Base-by-base conservation (phyloP, 2,888 invertebrate species). In the Dendrolimus houi region DNA sequence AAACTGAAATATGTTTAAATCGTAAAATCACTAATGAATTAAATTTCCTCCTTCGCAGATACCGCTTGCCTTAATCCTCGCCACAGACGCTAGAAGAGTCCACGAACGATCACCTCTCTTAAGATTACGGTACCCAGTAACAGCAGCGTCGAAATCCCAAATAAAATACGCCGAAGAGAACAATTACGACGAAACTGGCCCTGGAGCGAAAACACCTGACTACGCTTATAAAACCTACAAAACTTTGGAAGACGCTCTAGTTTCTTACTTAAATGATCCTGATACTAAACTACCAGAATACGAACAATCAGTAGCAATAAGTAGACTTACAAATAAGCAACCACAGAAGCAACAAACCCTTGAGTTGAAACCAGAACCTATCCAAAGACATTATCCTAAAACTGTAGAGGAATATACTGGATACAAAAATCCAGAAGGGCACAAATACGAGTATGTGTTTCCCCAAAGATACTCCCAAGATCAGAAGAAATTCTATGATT, bases 161-260 rank as follows among this genome's bases (percentile, higher is more conserved):
- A 81, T 88, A 54, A 74, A 75, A 53, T 87, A 85, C 61, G 91
- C 91, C 10, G 59, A 81, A 29, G 87, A 91, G 54, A 90, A 85
- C 74, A 82, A 83, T 62, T 91, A 85, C 60, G 91, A 91, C 60
- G 77, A 86, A 65, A 91, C 91, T 0, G 91, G 91, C 8, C 91
- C 91, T 0, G 89, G 87, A 7, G 83, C 87, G 0, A 82, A 80
- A 29, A 60, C 66, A 1, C 79, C 72, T 0, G 81, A 81, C 56
- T 72, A 66, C 58, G 90, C 89, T 0, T 87, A 84, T 74, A 74
- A 75, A 29, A 85, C 84, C 0, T 87, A 82, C 70, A 79, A 73
- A 29, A 83, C 64, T 17, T 57, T 88, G 7, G 85, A 86, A 29
- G 87, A 87, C 0, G 88, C 87, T 0, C 60, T 89, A 0, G 52